Percentiles rank a stretch among this genome's conserved stretches.
phyloP scores from a whole-genome alignment of 2,888 invertebrate species.

The Agrotis exclamationis region DNA sequence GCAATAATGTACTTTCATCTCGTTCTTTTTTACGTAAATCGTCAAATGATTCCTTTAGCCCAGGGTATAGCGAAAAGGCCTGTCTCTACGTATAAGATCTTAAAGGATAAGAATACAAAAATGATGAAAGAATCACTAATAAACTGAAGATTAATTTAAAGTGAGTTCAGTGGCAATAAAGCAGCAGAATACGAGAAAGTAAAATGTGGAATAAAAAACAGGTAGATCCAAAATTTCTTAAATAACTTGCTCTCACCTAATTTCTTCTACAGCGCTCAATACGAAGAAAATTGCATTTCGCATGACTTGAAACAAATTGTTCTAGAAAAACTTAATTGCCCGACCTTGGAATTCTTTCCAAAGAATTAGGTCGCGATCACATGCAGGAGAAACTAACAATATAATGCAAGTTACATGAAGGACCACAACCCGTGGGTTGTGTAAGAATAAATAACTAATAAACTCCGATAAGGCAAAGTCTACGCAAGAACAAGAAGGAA shows the following conservation, averaged over 20 bases:
- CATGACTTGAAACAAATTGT: conserved; percentile 48
- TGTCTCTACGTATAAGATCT: no score
- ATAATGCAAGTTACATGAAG: conserved; percentile 83
- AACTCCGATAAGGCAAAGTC: conserved; percentile 81
- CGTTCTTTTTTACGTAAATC: no score
- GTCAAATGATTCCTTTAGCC: no score
- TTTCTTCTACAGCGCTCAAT: conserved; percentile 44
- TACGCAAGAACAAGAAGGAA: conserved; percentile 58
- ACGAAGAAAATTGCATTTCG: conserved; percentile 55
- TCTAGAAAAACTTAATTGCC: conserved; percentile 42
- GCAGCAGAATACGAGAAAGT: conserved; percentile 6
- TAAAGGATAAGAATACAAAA: not conserved
- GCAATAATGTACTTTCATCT: no score
- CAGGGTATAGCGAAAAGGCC: no score
- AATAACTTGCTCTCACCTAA: conserved; percentile 46
- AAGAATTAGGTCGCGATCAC: conserved; percentile 51
- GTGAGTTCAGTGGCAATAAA: not conserved
- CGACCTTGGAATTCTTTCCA: conserved; percentile 49
- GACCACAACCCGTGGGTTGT: conserved; percentile 73
- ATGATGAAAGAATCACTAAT: not conserved
- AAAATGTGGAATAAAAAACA: conserved; percentile 28
- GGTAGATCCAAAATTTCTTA: conserved; percentile 45
- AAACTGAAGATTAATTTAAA: conserved; percentile 9
- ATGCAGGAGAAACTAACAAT: conserved; percentile 64
- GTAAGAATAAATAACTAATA: conserved; percentile 88